phyloP scores from a whole-genome alignment of 2,113 vertebrate genomes.

The Cebidichthys violaceus region DNA sequence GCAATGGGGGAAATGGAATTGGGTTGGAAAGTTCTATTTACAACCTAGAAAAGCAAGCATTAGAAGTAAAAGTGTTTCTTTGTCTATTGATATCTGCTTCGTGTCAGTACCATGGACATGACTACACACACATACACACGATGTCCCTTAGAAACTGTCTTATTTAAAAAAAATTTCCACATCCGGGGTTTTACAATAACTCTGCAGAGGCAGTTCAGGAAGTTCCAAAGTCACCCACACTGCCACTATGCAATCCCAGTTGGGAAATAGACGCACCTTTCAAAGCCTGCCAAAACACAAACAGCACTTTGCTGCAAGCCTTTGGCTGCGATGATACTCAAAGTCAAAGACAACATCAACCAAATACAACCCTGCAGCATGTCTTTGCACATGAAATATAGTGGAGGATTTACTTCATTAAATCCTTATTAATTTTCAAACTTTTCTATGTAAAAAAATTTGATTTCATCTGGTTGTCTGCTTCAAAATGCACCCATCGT shows the following conservation, averaged over 20 bases:
- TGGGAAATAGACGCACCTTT: conserved; percentile 30
- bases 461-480: neutral
- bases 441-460: neutral
- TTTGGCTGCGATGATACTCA: conserved; percentile 14
- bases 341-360: conserved; percentile 27
- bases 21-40: too few species aligned
- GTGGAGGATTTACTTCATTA: neutral
- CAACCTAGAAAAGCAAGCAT: too few species aligned
- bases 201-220: conserved; percentile 25
- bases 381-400: conserved; percentile 2
- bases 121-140: too few species aligned
- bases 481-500: too few species aligned
- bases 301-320: conserved; percentile 4
- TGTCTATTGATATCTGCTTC: too few species aligned
- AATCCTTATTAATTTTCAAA: neutral
- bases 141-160: neutral
- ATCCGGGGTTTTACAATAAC: conserved; percentile 20
- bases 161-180: neutral
- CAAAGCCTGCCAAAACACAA: conserved; percentile 30
- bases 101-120: too few species aligned
- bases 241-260: neutral
- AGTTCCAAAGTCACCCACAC: conserved; percentile 43
- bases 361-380: conserved; percentile 1
- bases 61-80: too few species aligned
- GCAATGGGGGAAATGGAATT: too few species aligned